Base-by-base conservation (phyloP, 2,797 vertebrate species). In the Notamacropus eugenii region DNA sequence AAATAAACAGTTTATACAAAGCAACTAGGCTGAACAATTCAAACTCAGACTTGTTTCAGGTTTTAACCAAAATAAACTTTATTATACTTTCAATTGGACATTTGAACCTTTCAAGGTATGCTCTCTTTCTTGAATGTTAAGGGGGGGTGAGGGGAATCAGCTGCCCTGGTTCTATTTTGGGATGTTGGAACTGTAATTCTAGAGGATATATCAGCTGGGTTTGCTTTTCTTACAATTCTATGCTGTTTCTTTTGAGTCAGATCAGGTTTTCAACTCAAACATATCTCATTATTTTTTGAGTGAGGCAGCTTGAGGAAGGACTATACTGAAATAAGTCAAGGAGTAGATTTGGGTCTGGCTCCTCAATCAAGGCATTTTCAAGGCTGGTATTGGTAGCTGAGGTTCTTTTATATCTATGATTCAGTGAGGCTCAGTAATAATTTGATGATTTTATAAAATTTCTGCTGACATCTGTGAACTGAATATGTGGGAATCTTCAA, bases 1-100 rank as follows among this genome's bases (percentile, higher is more conserved):
- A 98, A 99, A 97, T 99, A 99, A 99, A 99, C 98, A 98, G 99
- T 99, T 99, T 99, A 99, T 98, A 98, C 97, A 98, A 98, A 98
- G 98, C 97, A 99, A 98, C 98, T 98, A 98, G 98, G 98, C 98
- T 98, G 98, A 98, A 98, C 98, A 99, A 98, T 98, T 98, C 98
- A 98, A 98, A 98, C 98, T 98, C 98, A 98, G 98, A 55, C 96
- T 98, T 97, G 96, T 98, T 90, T 95, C 98, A 99, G 99, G 97
- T 99, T 98, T 98, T 98, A 99, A 98, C 97, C 98, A 99, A 99
- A 99, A 99, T 99, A 99, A 99, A 99, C 99, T 98, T 98, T 98
- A 98, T 96, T 97, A 98, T 99, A 98, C 98, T 98, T 98, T 98
- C 98, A 98, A 98, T 97, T 98, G 98, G 98, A 99, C 92, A 97